Base-by-base conservation (phyloP, 2,797 vertebrate genomes). In the Gambusia yucatana region DNA sequence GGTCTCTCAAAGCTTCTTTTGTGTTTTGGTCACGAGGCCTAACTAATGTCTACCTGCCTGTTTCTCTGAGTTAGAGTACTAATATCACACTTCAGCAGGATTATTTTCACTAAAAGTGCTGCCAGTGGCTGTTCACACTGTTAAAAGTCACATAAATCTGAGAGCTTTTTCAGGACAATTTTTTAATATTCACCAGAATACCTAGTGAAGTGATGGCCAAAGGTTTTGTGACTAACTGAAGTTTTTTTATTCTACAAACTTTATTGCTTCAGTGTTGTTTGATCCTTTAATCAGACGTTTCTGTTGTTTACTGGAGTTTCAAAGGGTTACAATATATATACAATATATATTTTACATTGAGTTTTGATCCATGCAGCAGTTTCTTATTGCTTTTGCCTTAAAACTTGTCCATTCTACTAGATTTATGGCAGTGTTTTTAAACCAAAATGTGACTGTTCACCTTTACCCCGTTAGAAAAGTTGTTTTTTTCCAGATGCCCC, bases 41-140 rank as follows among this genome's bases (percentile, higher is more conserved):
- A 85, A 82, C 48, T 79, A 88, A 92, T 92, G 92, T 94, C 94
- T 93, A 92, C 92, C 93, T 93, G 92, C 91, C 92, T 94, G 92
- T 92, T 94, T 93, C 91, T 94, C 91, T 93, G 92, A 94, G 94
- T 89, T 91, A 87, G 88, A 84, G 73, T 67, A 81, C 57, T 76
- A 82, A 76, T 82, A 78, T 80, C 79, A 82, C 87, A 88, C 39
- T 17, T 41, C 63, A 67, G 84, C 79, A 82, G 78, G 80, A 82
- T 63, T 86, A 39, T 87, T 79, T 82, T 88, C 90, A 86, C 85
- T 77, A 85, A 78, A 90, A 90, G 89, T 89, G 90, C 88, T 89
- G 82, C 86, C 85, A 87, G 70, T 83, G 79, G 86, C 83, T 77
- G 80, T 73, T 82, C 82, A 81, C 77, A 78, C 82, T 85, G 79